A percentile compares a stretch with the other conserved stretches of the same genome.
Conservation (phyloP, 2,113 vertebrate genomes). For the Psittacula cyanocephala region DNA sequence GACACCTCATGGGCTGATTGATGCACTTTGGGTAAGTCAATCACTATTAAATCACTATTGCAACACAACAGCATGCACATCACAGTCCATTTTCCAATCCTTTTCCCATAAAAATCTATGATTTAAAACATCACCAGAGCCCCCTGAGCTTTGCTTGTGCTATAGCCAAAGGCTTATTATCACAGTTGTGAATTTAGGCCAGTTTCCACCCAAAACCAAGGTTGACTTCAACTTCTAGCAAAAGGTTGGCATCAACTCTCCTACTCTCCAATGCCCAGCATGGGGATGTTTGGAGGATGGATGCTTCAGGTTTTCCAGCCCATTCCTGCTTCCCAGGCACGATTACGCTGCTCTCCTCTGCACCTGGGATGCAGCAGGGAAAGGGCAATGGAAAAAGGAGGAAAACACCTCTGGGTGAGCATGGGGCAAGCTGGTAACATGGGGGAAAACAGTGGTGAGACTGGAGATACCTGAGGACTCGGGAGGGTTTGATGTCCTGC, state of each 20-base stretch:
- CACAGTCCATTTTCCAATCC: not conserved
- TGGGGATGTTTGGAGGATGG: not conserved
- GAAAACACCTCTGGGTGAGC: not conserved
- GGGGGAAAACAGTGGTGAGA: not conserved
- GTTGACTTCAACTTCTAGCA: not conserved
- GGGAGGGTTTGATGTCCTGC: not conserved
- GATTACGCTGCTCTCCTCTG: not conserved
- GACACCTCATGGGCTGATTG: not conserved
- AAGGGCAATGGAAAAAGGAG: not conserved
- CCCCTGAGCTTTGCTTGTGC: not conserved
- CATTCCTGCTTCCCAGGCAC: rapidly evolving
- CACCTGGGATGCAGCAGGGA: not conserved
- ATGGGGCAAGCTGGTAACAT: not conserved
- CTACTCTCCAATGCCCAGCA: not conserved
- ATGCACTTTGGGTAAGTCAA: not conserved
- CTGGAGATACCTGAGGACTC: not conserved
- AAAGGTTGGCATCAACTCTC: not conserved
- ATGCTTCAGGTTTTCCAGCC: not conserved
- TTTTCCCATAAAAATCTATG: not conserved
- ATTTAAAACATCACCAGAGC: not conserved
- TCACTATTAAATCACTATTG: not conserved
- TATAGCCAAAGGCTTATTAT: not conserved
- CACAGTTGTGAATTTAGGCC: not conserved
- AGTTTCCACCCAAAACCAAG: not conserved
- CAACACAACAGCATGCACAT: not conserved